phyloP scores from a whole-genome alignment of 2,113 vertebrate species.

The Perca fluviatilis region DNA sequence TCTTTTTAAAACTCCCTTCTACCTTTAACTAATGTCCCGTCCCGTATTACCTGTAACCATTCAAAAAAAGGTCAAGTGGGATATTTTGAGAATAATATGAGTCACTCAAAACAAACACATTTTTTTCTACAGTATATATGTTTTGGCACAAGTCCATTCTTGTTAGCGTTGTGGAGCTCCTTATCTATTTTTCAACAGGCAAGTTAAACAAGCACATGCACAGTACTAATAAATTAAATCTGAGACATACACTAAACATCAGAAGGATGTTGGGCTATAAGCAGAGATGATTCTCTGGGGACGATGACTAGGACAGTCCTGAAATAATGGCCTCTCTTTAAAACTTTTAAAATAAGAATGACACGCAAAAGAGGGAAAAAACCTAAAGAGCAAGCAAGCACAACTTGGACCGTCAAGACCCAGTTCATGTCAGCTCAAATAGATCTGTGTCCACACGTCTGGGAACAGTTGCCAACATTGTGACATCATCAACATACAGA shows the following conservation, averaged over 20 bases:
- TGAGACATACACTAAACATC: conserved; percentile 42
- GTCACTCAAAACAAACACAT: conserved; percentile 24
- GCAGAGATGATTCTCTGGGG: neutral
- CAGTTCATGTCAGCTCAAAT: conserved; percentile 22
- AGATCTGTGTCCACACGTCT: conserved; percentile 51
- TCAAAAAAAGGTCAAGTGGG: conserved; percentile 19
- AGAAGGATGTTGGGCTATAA: neutral
- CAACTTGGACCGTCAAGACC: conserved; percentile 4
- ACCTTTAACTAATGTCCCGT: conserved; percentile 11
- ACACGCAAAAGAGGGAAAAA: conserved; percentile 7
- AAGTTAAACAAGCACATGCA: conserved; percentile 63
- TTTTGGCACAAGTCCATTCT: conserved; percentile 68
- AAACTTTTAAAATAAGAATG: conserved; percentile 27
- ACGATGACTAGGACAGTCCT: neutral
- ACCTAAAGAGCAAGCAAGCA: neutral
- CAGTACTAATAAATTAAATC: conserved; percentile 53
- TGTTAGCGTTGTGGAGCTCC: conserved; percentile 48
- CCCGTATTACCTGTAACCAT: conserved; percentile 24
- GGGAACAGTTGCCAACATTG: conserved; percentile 74
- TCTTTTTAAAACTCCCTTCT: conserved; percentile 13
- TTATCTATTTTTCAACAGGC: conserved; percentile 53
- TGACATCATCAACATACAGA: conserved; percentile 84
- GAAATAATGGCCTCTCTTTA: neutral
- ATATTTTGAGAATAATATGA: conserved; percentile 47
- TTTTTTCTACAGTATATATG: neutral